phyloP scores from a whole-genome alignment of 2,113 vertebrate species.

The Callionymus lyra region DNA sequence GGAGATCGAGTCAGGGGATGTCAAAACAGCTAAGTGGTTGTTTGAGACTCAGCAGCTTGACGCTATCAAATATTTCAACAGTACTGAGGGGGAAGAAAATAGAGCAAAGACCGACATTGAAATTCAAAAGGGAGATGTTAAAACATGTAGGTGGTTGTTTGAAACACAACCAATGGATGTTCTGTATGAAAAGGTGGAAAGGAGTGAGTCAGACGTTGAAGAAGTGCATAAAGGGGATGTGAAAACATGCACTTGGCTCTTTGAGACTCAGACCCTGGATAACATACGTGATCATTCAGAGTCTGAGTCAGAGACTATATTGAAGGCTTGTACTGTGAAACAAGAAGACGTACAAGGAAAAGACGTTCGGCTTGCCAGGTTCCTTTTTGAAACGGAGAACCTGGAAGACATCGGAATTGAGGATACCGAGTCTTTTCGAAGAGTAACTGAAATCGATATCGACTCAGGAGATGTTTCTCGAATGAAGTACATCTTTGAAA shows the following conservation, averaged over 20 bases:
- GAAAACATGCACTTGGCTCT: conserved; percentile 83
- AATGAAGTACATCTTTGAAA: conserved; percentile 84
- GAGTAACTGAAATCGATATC: conserved; percentile 71
- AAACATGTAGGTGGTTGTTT: conserved; percentile 84
- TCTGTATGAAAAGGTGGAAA: conserved; percentile 79
- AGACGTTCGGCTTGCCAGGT: conserved; percentile 76
- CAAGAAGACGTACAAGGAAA: conserved; percentile 79
- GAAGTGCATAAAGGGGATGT: conserved; percentile 83
- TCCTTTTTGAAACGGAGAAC: conserved; percentile 87
- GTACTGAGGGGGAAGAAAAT: conserved; percentile 66
- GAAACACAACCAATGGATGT: conserved; percentile 86
- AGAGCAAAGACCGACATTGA: conserved; percentile 55
- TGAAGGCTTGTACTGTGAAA: conserved; percentile 71
- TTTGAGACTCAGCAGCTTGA: conserved; percentile 89
- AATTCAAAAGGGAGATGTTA: conserved; percentile 80
- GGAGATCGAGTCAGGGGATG: conserved; percentile 82
- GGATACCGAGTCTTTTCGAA: conserved; percentile 68
- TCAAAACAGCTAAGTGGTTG: conserved; percentile 88
- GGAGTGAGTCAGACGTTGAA: conserved; percentile 48
- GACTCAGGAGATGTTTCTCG: conserved; percentile 81
- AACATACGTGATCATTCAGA: conserved; percentile 72
- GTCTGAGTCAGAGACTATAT: conserved; percentile 62
- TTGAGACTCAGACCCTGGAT: conserved; percentile 85
- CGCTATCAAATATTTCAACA: conserved; percentile 71
- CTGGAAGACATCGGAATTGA: conserved; percentile 76